Conservation (phyloP, 2,888 invertebrate genomes). For the Dicranocentrus wangi region DNA sequence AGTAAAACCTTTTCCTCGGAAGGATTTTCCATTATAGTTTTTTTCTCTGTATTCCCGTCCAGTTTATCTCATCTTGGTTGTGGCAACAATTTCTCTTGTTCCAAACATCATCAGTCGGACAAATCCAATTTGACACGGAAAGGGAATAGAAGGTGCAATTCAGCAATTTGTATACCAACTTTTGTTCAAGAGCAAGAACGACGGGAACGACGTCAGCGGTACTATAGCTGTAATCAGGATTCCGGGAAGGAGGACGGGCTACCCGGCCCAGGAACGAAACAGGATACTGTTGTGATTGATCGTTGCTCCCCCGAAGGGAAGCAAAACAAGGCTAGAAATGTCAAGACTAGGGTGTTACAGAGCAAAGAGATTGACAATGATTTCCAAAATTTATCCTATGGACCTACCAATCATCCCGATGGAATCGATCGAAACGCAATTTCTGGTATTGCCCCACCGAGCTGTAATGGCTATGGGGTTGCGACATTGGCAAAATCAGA, state of each 20-base stretch:
- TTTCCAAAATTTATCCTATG: not conserved
- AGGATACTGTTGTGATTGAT: constrained; percentile 38
- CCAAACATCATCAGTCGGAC: constrained; percentile 19
- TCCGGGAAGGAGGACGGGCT: constrained; percentile 26
- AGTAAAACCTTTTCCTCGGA: no score
- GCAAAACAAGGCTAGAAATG: constrained; percentile 13
- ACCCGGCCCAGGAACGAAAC: constrained; percentile 20
- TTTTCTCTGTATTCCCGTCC: constrained; percentile 1
- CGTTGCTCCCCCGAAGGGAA: constrained; percentile 37
- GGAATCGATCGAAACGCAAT: constrained; percentile 2
- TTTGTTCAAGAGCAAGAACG: constrained; percentile 79
- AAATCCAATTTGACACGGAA: constrained; percentile 26
- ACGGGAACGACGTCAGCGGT: constrained; percentile 52
- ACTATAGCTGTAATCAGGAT: constrained; percentile 54
- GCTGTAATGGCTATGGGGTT: no score
- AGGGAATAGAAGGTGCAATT: constrained; percentile 80
- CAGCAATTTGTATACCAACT: constrained; percentile 89
- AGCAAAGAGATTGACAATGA: constrained; percentile 36
- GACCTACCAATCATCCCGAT: not conserved
- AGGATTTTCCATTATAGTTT: no score
- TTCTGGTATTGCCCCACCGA: constrained; percentile 20
- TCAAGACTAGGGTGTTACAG: constrained; percentile 27
- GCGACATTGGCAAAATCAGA: no score
- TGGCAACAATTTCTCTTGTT: constrained; percentile 29
- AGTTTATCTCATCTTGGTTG: constrained; percentile 38